Base-by-base conservation (phyloP, 2,113 vertebrate species). In the Ptilorrhoa leucosticta region DNA sequence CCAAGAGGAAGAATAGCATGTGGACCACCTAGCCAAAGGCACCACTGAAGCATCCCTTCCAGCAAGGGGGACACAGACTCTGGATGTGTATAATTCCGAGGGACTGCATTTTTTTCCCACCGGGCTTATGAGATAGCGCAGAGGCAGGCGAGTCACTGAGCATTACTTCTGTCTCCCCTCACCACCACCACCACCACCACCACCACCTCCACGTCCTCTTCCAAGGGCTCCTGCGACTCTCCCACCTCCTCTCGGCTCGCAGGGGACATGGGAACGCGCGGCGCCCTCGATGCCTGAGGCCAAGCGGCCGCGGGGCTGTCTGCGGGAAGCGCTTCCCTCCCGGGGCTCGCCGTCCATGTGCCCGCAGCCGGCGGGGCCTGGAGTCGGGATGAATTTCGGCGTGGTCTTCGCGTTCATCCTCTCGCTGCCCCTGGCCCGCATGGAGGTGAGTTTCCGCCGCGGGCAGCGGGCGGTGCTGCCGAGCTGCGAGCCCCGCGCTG, bases 301-400 rank as follows among this genome's bases (percentile, higher is more conserved):
- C 35, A 77, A 83, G 90, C 57, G 76, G 73, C 77, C 65, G 70
- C 71, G 80, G 94, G 69, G 94, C 65, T 95, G 6, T 91, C 61
- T 87, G 90, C 92, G 83, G 75, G 83, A 89, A 93, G 84, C 85
- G 66, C 87, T 91, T 83, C 90, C 89, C 94, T 83, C 12, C 81
- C 68, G 72, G 82, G 73, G 73, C 71, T 93, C 63, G 69, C 91
- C 86, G 95, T 97, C 96, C 90, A 97, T 97, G 97, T 96, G 96
- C 92, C 96, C 91, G 85, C 96, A 95, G 92, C 94, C 83, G 63
- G 85, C 94, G 91, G 85, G 91, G 95, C 88, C 95, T 88, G 95
- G 95, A 96, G 87, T 93, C 96, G 97, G 96, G 26, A 97, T 97
- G 97, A 95, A 97, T 97, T 95, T 97, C 93, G 94, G 97, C 94